Evolutionary conservation across 2,888 invertebrate species (phyloP), one percentile per base, ranked within the genome.

Genomic region (Helobdella robusta): DNA sequence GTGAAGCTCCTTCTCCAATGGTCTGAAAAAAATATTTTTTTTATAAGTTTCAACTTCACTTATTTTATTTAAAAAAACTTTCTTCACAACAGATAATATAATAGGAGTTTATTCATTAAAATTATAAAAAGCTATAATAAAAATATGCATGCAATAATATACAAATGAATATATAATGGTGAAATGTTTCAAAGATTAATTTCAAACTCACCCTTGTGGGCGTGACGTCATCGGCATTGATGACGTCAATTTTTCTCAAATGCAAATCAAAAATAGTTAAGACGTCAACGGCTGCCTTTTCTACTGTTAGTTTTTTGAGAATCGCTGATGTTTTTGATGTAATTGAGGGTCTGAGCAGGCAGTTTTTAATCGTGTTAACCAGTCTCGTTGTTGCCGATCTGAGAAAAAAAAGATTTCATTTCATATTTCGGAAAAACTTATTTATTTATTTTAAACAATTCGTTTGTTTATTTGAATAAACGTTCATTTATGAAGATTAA

Each of bases 181-280:
- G 11, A 40, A 40, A 40, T n/a, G 5, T n/a, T 56, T 23, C 28
- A 28, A 18, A 48, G 20, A 64, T 30, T 56, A 59, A 20, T 48
- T n/a, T n/a, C n/a, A n/a, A 28, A 60, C 68, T 60, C 65, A 75
- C 76, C 71, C 73, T 73, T n/a, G 71, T 70, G 32, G 74, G 75
- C 52, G 72, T 74, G 62, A 62, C 65, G 8, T 68, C 66, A 59
- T 59, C 36, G 6, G 18, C 18, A 28, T 30, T 15, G 23, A 59
- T 8, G 20, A 20, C 34, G 23, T 34, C 36, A 18, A 40, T 8
- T 4, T n/a, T 32, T 25, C 23, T 8, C 15, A 59, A 20, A 11
- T 18, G 23, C 5, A 3, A n/a, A 5, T 36, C 40, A 30, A n/a
- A 36, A 5, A 23, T 20, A n/a, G 23, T 20, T 36, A 40, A 35